Evolutionary conservation across 1,140 invertebrate genomes (phyloP), one percentile per base, ranked within the genome.

Genomic region (Hylaeus anthracinus): DNA sequence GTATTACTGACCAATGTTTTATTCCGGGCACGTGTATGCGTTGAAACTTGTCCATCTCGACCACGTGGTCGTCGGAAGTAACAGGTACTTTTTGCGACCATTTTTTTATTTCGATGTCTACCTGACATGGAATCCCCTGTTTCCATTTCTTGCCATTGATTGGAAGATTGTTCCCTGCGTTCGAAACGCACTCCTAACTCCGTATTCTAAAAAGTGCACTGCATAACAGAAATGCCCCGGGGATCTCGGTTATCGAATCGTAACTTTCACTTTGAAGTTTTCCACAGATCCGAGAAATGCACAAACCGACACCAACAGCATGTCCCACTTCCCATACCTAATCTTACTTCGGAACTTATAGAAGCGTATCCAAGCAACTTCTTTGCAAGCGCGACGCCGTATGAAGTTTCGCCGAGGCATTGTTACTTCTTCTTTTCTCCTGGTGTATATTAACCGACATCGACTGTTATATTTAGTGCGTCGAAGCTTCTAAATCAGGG

Each of bases 251-350:
- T 51, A 72, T 72, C 37, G 71, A 60, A 61, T 51, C 56, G 71
- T 51, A 72, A 72, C 58, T 72, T 72, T 72, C 61, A 72, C 48
- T 72, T 72, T 39, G 71, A 72, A 72, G 3, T 61, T 61, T 53
- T 39, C 8, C 58, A n/a, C 10, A 43, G 43, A 61, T 61, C 41
- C 14, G 9, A 43, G 48, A 61, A 61, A 72, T 61, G 48, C 58
- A 53, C 71, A 61, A 72, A 72, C 56, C 41, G 43, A 39, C n/a
- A 48, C 58, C 71, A 72, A 39, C 61, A 61, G 48, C 43, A 39
- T 58, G 58, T 14, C 58, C 71, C 61, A 72, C 43, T 72, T 72
- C 43, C 43, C 45, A 48, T 45, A 4, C 48, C 71, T 48, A 58
- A 72, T 72, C 71, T 61, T 51, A 48, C 71, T 72, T 72, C 9